Base-by-base conservation (phyloP, 2,888 invertebrate genomes). In the Plutella xylostella region DNA sequence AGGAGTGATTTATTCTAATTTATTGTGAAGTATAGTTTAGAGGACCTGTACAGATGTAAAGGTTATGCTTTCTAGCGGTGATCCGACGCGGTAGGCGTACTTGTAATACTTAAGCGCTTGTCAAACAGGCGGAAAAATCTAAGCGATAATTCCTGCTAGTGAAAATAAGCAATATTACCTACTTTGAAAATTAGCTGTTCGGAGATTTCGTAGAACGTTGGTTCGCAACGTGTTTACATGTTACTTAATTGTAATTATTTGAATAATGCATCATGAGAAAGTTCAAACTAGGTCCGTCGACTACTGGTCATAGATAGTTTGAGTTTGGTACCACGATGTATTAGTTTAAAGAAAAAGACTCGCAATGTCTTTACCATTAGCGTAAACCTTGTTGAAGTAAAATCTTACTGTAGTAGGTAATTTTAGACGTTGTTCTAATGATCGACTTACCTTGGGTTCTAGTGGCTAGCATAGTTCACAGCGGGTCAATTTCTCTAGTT, bases 61-160 rank as follows among this genome's bases (percentile, higher is more conserved):
- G 64, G 68, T 34, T 46, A 35, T 46, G 45, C 42, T 25, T 34
- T 45, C 22, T 22, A 20, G 17, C 34, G 21, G 14, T 31, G 41
- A 31, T 33, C 17, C 12, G 43, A 28, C 35, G 33, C 30, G 28
- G 15, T 42, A 46, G 47, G 19, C 33, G 15, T 45, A 46, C 45
- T 42, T 58, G 51, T 61, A 60, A 64, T 59, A 68, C 72, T 76
- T 71, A 57, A 60, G 64, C 66, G 78, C 82, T 82, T 80, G 82
- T 82, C 63, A 77, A 65, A 82, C 82, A 77, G 78, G 82, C 65
- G 74, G 76, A 70, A 72, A 73, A 71, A 69, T 76, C 61, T 72
- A 63, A 54, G 54, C 52, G 51, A 53, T 53, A 55, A 64, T 65
- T 67, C 68, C 67, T 63, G 55, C 51, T 71, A 67, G 63, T 60